A percentile compares a stretch with the other conserved stretches of the same genome.
phyloP scores from a whole-genome alignment of 2,888 invertebrate species.

The Pelosia muscerda region DNA sequence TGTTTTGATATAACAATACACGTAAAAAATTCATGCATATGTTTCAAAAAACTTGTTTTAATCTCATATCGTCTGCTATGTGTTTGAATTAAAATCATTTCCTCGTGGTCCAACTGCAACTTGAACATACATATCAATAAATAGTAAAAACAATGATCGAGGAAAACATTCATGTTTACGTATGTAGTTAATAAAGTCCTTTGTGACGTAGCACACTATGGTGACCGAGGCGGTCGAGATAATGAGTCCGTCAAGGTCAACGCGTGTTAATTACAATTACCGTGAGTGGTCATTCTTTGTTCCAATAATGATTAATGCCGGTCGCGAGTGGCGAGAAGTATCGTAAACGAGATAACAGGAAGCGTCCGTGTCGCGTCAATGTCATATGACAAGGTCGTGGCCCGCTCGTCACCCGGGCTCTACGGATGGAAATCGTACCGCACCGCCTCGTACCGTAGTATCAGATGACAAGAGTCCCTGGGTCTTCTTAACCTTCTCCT shows the following conservation, averaged over 20 bases:
- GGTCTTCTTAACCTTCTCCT: neutral
- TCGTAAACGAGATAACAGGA: slow-evolving; percentile 85
- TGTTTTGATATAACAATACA: neutral
- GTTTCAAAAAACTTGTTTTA: neutral
- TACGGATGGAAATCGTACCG: neutral
- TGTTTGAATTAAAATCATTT: slow-evolving; percentile 49
- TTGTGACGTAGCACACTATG: slow-evolving; percentile 75
- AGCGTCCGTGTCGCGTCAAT: slow-evolving; percentile 81
- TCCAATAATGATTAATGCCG: slow-evolving; percentile 85
- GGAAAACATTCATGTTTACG: slow-evolving; percentile 77
- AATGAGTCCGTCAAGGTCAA: slow-evolving; percentile 65
- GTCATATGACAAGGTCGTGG: slow-evolving; percentile 76
- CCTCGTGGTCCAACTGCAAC: slow-evolving; percentile 62
- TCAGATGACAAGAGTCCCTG: neutral
- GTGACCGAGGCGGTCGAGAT: slow-evolving; percentile 71
- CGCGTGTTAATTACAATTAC: slow-evolving; percentile 85
- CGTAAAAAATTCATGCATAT: neutral
- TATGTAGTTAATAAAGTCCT: slow-evolving; percentile 70
- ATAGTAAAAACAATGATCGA: slow-evolving; percentile 75
- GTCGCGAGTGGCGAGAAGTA: slow-evolving; percentile 78
- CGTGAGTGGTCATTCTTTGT: slow-evolving; percentile 87
- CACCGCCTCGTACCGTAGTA: slow-evolving; percentile 5
- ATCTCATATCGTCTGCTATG: slow-evolving; percentile 13
- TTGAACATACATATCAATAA: slow-evolving; percentile 61
- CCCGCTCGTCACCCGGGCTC: slow-evolving; percentile 39